phyloP scores from a whole-genome alignment of 1,140 invertebrate species.

The Macrosteles quadrilineatus region DNA sequence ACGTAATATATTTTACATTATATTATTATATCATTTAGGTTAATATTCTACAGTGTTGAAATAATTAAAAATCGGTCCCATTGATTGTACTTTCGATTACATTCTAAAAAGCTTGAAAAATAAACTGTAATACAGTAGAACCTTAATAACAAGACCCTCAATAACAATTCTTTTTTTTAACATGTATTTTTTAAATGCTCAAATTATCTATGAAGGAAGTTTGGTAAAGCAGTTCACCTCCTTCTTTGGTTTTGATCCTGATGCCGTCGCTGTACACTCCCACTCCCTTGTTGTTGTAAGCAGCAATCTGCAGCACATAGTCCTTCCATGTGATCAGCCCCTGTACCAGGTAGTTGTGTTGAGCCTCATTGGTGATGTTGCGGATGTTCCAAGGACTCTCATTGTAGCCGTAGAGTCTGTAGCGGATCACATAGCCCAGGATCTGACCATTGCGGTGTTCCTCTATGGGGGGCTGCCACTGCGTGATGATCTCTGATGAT shows the following conservation, averaged over 20 bases:
- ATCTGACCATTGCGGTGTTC: conserved; percentile 95
- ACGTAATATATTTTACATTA: too few relatives aligned
- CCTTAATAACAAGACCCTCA: too few relatives aligned
- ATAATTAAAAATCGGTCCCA: too few relatives aligned
- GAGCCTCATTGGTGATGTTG: conserved; percentile 90
- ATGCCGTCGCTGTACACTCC: conserved; percentile 91
- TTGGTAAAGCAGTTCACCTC: too few relatives aligned
- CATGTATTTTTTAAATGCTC: too few relatives aligned
- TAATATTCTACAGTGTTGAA: too few relatives aligned
- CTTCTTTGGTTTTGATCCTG: conserved; percentile 93
- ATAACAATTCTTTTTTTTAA: too few relatives aligned
- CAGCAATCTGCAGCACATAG: conserved; percentile 96
- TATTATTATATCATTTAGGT: too few relatives aligned
- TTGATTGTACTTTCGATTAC: too few relatives aligned
- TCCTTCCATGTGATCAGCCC: conserved; percentile 97
- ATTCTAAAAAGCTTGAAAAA: too few relatives aligned
- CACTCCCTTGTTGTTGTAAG: conserved; percentile 95
- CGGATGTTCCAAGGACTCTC: conserved; percentile 85
- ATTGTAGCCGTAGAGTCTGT: conserved; percentile 87
- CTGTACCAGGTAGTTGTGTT: conserved; percentile 89
- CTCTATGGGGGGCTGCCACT: conserved; percentile 94
- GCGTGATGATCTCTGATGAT: conserved; percentile 93
- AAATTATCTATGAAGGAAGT: too few relatives aligned
- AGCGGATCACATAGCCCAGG: conserved; percentile 89
- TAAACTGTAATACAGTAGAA: too few relatives aligned